Evolutionary conservation across 2,797 vertebrate genomes (phyloP), one percentile per base, ranked within the genome.

Genomic region (Thalassophryne amazonica): DNA sequence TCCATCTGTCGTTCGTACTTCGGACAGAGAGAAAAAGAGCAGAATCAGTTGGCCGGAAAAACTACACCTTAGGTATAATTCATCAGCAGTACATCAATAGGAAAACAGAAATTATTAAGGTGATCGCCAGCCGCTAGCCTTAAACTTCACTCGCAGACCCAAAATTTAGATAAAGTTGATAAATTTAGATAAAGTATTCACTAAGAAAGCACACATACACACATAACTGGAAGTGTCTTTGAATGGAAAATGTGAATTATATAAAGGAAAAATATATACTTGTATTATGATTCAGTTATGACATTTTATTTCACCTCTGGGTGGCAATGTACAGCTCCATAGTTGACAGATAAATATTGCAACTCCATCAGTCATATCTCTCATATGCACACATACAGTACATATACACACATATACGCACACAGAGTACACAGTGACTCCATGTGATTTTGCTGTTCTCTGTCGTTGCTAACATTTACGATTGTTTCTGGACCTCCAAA

Each of bases 261-360:
- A 32, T 9, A 2, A 19, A 50, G 8, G 29, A 29, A 58, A 47
- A 68, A 60, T n/a, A n/a, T n/a, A 39, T 19, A 55, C 33, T 62
- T 41, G 42, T n/a, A n/a, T 43, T 60, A 51, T 73, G 62, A 77
- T 59, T 83, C 71, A 71, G 60, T 79, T 73, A 55, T 77, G 73
- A 78, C 70, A 81, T 85, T 84, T 80, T 53, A 57, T 17, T 49
- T 65, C 37, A 37, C 48, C 69, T 74, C 58, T 16, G 31, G 73
- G 69, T 67, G 52, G 37, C 21, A 18, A 64, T 61, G 77, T 84
- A 80, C 58, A 66, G 58, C 68, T 75, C 48, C 66, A 69, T 80
- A 73, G 74, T 60, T 77, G 78, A 83, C 73, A 73, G 58, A 64
- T 50, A 32, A 6, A 54, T 16, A 76, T 43, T 47, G 64, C 57